Conservation (phyloP, 2,797 vertebrate genomes). For the Tarsius wallacei region DNA sequence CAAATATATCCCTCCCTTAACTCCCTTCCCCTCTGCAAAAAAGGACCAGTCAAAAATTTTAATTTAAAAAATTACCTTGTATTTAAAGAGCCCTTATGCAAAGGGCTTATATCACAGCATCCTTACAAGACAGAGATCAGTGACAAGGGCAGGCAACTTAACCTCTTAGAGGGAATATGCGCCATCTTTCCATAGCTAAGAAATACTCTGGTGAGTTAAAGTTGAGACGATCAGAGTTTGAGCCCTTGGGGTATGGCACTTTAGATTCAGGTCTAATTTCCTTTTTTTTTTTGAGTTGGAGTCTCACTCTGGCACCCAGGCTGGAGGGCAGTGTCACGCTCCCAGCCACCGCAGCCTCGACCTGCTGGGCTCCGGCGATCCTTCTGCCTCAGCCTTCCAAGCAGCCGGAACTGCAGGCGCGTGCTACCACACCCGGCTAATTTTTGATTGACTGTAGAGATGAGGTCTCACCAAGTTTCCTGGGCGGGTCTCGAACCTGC, state of each 20-base stretch:
- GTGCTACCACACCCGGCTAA: no score
- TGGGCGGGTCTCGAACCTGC: no score
- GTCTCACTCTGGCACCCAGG: no score
- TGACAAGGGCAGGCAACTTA: neutral
- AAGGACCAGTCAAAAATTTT: neutral
- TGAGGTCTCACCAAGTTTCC: no score
- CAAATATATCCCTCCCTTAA: neutral
- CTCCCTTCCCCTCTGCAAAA: neutral
- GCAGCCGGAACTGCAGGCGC: no score
- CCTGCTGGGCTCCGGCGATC: no score
- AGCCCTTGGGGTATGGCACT: neutral
- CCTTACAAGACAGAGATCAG: neutral
- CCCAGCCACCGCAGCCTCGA: no score
- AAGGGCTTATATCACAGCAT: neutral
- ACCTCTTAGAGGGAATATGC: neutral
- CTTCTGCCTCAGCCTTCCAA: no score
- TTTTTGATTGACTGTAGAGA: no score
- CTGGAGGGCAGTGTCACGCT: no score
- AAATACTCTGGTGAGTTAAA: neutral
- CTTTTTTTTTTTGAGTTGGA: no score
- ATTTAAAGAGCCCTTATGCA: slow-evolving; percentile 56
- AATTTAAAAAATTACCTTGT: neutral
- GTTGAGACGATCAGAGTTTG: neutral
- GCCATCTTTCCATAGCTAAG: neutral
- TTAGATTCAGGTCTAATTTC: neutral